Evolutionary conservation across 2,888 invertebrate genomes (phyloP).

Genomic region (Drosophila merina): DNA sequence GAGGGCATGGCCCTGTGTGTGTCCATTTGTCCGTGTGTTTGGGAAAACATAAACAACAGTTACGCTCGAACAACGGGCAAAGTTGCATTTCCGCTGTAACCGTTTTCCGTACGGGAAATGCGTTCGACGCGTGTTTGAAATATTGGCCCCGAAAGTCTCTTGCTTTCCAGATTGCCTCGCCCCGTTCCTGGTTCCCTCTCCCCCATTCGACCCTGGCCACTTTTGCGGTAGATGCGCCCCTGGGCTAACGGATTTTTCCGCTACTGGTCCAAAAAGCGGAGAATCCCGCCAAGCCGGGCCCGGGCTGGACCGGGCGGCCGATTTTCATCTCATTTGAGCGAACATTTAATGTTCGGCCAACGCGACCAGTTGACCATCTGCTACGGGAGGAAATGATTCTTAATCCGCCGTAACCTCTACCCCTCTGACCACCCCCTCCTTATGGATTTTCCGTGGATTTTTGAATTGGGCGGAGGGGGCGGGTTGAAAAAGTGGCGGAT

Average conservation of each 20-base stretch:
- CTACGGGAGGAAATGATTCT: conserved; percentile 37
- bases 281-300: conserved; percentile 2
- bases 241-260: conserved; percentile 23
- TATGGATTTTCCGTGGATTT: neutral
- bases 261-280: conserved; percentile 12
- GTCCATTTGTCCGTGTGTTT: conserved; percentile 15
- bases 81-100: conserved; percentile 78
- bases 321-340: conserved; percentile 68
- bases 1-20: conserved; percentile 4
- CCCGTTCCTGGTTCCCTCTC: neutral
- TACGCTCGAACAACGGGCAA: conserved; percentile 76
- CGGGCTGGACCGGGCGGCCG: neutral
- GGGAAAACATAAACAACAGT: conserved; percentile 74
- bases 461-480: neutral
- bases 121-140: conserved; percentile 80
- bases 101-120: conserved; percentile 77
- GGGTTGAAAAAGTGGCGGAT: conserved; percentile 1
- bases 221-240: conserved; percentile 15
- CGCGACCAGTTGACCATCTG: conserved; percentile 16
- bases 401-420: conserved; percentile 17
- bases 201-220: neutral
- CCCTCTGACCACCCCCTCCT: neutral
- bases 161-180: neutral
- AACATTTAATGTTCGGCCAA: conserved; percentile 48
- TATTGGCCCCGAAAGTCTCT: conserved; percentile 67